A percentile compares a stretch with the other conserved stretches of the same genome.
Evolutionary conservation across 2,797 vertebrate genomes (phyloP).

Genomic region (Coendou prehensilis): DNA sequence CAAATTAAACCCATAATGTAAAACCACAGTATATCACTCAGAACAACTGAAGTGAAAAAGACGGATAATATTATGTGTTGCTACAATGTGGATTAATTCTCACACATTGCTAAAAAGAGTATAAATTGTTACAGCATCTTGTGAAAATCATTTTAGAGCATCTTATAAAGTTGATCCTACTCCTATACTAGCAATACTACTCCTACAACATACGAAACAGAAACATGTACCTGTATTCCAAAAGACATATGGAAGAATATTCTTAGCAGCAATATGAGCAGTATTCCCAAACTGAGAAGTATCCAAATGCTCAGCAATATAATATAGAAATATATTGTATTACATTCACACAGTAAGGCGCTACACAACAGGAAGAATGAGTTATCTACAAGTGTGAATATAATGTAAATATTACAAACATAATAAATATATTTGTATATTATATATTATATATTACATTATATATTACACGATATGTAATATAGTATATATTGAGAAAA

Average conservation of each 20-base stretch:
- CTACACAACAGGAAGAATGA: neutral
- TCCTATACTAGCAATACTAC: neutral
- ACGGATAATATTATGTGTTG: neutral
- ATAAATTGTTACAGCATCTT: neutral
- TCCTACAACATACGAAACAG: neutral
- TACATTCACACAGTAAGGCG: neutral
- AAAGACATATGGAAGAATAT: neutral
- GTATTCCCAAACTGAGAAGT: neutral
- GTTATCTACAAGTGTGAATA: neutral
- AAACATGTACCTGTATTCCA: neutral
- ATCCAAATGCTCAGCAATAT: neutral
- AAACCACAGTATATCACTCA: neutral
- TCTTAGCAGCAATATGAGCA: neutral
- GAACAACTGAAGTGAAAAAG: neutral
- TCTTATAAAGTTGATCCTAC: neutral
- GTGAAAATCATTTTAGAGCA: neutral
- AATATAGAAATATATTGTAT: conserved; percentile 6
- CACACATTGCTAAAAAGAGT: neutral
- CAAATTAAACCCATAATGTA: neutral
- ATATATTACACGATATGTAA: neutral
- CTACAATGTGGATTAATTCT: neutral
- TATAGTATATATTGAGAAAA: neutral
- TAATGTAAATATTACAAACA: neutral
- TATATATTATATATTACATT: neutral
- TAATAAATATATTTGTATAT: neutral